Conservation (phyloP, 1,140 invertebrate genomes). For the Brachionus calyciflorus region DNA sequence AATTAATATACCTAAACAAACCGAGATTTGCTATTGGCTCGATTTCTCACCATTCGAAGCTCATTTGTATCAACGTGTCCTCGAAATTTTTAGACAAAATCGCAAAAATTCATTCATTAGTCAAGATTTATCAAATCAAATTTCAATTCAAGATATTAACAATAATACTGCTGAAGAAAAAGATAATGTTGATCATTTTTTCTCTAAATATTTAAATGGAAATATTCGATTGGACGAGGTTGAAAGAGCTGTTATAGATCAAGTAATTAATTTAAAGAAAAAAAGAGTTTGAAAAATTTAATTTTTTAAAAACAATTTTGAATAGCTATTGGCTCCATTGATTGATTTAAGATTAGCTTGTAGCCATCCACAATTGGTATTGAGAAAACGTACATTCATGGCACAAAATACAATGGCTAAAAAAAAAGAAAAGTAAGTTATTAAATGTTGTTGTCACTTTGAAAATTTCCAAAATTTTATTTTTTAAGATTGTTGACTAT, state of each 20-base stretch:
- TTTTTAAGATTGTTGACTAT: slow-evolving; percentile 65
- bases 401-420: neutral
- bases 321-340: slow-evolving; percentile 66
- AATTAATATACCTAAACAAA: slow-evolving; percentile 62
- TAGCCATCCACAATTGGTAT: slow-evolving; percentile 69
- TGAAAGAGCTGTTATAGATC: slow-evolving; percentile 16
- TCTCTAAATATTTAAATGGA: slow-evolving; percentile 13
- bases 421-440: slow-evolving; percentile 22
- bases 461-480: slow-evolving; percentile 54
- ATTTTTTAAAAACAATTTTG: no score
- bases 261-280: no score
- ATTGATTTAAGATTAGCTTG: slow-evolving; percentile 71
- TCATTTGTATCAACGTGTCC: slow-evolving; percentile 65
- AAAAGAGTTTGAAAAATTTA: no score
- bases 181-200: slow-evolving; percentile 55
- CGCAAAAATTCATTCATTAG: slow-evolving; percentile 49
- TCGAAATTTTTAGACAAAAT: slow-evolving; percentile 58
- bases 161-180: slow-evolving; percentile 49
- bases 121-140: neutral
- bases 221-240: slow-evolving; percentile 34
- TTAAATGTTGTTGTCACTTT: neutral
- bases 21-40: slow-evolving; percentile 62
- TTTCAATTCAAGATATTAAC: neutral
- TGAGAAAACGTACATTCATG: slow-evolving; percentile 65
- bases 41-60: slow-evolving; percentile 66